These are phyloP conservation scores for Sciaenops ocellatus DNA, from an alignment of 2,797 vertebrate species.

Conservation along the genomic window DNA sequence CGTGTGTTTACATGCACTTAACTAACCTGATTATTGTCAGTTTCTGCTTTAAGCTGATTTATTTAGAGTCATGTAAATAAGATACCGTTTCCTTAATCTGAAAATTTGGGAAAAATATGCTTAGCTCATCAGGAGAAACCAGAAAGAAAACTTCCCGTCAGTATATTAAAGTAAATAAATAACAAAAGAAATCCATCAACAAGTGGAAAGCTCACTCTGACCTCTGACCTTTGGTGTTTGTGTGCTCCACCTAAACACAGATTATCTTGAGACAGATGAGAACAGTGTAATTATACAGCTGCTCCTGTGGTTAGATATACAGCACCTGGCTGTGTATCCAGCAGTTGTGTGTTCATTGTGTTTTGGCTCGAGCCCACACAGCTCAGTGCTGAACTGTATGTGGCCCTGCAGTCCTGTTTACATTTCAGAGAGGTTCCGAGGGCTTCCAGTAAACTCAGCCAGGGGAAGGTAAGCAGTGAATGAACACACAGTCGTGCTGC, in stretches of 20 bases:
- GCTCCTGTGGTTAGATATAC: conserved; percentile 62
- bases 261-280: conserved; percentile 47
- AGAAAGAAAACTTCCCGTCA: not conserved
- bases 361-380: conserved; percentile 44
- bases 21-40: conserved; percentile 42
- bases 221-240: conserved; percentile 65
- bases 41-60: conserved; percentile 26
- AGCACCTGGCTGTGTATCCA: conserved; percentile 72
- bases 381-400: conserved; percentile 66
- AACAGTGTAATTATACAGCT: conserved; percentile 72
- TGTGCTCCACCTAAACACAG: conserved; percentile 56
- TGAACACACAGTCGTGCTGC: conserved; percentile 58
- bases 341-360: conserved; percentile 54
- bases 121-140: not conserved
- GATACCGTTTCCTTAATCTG: not conserved
- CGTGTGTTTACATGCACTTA: conserved; percentile 40
- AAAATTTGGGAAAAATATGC: not conserved
- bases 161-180: conserved; percentile 4
- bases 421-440: conserved; percentile 72
- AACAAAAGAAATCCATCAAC: conserved; percentile 22
- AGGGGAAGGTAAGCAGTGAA: conserved; percentile 62
- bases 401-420: conserved; percentile 76
- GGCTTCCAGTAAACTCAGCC: conserved; percentile 74
- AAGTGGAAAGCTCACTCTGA: conserved; percentile 40
- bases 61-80: conserved; percentile 19